Percentiles rank a stretch among this genome's conserved stretches.
Evolutionary conservation across 2,888 invertebrate species (phyloP).

Genomic region (Octodonta nipae): DNA sequence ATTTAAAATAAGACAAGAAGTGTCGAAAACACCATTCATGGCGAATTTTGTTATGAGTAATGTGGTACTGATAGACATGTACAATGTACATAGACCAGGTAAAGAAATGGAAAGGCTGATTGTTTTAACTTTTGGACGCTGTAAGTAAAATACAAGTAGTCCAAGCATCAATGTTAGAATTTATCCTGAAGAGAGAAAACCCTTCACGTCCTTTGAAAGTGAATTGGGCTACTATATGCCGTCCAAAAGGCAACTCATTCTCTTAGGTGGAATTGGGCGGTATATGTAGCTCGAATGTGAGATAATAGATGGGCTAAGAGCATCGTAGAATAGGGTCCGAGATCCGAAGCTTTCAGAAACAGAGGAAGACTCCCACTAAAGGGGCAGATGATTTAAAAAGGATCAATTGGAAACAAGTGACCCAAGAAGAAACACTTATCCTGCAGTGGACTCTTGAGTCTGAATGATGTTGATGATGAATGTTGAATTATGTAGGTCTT

Average conservation of each 20-base stretch:
- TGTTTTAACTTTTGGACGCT: not conserved
- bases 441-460: too few species aligned
- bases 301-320: conserved; percentile 2
- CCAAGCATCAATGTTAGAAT: not conserved
- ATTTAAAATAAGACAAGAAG: not conserved
- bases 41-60: not conserved
- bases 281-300: not conserved
- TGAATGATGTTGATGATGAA: too few species aligned
- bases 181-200: conserved; percentile 1
- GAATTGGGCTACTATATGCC: not conserved
- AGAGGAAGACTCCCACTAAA: too few species aligned
- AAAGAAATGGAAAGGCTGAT: not conserved
- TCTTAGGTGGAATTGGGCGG: conserved; percentile 2
- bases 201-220: too few species aligned
- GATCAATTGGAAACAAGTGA: too few species aligned
- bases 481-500: too few species aligned
- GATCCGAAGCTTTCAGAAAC: conserved; percentile 1
- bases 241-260: conserved; percentile 3
- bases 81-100: not conserved
- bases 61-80: conserved; percentile 1
- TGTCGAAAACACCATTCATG: not conserved
- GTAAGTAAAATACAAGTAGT: conserved; percentile 1
- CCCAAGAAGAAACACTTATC: too few species aligned
- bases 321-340: conserved; percentile 2
- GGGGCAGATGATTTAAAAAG: too few species aligned